Base-by-base conservation (phyloP, 1,140 invertebrate genomes). In the Phthorimaea operculella region DNA sequence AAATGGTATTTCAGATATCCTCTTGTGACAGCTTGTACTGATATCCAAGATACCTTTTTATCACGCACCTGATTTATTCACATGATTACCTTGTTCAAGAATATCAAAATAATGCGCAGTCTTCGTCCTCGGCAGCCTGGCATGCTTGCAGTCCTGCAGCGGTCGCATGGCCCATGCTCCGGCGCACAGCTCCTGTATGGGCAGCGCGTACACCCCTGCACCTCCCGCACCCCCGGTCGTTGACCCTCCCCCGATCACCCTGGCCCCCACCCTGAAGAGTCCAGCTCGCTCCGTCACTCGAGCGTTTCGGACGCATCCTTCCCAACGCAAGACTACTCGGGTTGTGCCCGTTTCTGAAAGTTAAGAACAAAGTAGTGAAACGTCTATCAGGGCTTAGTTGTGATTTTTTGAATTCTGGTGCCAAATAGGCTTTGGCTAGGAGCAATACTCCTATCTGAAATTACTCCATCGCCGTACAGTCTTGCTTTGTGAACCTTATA, bases 101-200 rank as follows among this genome's bases (percentile, higher is more conserved):
- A 84, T 44, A 64, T 84, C 81, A 39, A 84, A 84, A 56, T 73
- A 81, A 51, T 81, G 79, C 7, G 81, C 78, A 44, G 81, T 83
- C 58, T 84, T 84, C 1, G 81, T 83, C 15, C 81, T 62, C 1
- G 79, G 79, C 5, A 84, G 70, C 1, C 81, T 56, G 1, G 77
- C 77, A 44, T 84, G 79, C 51, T 84, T 84, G 68, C 81, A 84
- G 63, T 84, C 81, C 51, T 83, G 81, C 36, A 84, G 63, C 2
- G 81, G 81, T 4, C 81, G 60, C 81, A 84, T 84, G 12, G 81
- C 81, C 81, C 79, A 84, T 0, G 81, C 81, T 14, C 81, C 81
- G 0, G 81, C 79, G 52, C 74, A 74, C 0, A 84, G 66, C 52
- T 72, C 79, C 0, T 58, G 58, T 17, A 84, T 42, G 3, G 81